A percentile compares a stretch with the other conserved stretches of the same genome.
Conservation (phyloP, 2,797 vertebrate species). For the Amblyopsis hoosieri region DNA sequence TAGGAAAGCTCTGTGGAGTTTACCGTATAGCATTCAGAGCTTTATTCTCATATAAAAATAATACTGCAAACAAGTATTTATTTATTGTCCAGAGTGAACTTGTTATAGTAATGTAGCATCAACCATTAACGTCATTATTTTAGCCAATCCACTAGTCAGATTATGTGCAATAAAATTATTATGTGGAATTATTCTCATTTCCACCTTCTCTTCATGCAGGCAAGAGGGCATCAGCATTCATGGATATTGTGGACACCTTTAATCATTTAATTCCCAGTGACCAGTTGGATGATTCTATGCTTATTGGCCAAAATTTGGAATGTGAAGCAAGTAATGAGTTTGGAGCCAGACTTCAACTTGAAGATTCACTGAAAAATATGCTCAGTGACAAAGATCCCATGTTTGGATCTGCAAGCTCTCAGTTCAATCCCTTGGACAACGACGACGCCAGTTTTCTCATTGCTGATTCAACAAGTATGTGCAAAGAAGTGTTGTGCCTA, state of each 20-base stretch:
- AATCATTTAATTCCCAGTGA: constrained; percentile 99
- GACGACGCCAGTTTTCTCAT: constrained; percentile 91
- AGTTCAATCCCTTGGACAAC: constrained; percentile 95
- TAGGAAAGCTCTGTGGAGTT: too few species aligned
- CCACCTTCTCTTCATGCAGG: constrained; percentile 24
- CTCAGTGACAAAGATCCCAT: constrained; percentile 99
- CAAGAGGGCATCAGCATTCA: constrained; percentile 95
- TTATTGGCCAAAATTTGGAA: constrained; percentile 94
- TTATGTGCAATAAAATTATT: background rate
- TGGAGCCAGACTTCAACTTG: constrained; percentile 86
- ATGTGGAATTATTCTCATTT: too few species aligned
- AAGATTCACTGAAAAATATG: constrained; percentile 99
- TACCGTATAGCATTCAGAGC: too few species aligned
- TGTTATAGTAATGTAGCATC: background rate
- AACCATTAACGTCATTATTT: background rate
- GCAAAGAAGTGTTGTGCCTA: background rate
- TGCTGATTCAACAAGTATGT: constrained; percentile 88
- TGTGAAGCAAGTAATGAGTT: constrained; percentile 98
- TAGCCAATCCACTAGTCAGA: background rate
- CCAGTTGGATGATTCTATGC: constrained; percentile 97
- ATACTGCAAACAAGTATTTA: background rate
- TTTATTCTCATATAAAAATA: too few species aligned
- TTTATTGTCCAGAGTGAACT: background rate
- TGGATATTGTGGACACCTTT: constrained; percentile 99
- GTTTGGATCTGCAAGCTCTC: constrained; percentile 97